These are phyloP conservation scores for Nannoperca australis DNA, from an alignment of 2,797 vertebrate species.

Conservation along the genomic window DNA sequence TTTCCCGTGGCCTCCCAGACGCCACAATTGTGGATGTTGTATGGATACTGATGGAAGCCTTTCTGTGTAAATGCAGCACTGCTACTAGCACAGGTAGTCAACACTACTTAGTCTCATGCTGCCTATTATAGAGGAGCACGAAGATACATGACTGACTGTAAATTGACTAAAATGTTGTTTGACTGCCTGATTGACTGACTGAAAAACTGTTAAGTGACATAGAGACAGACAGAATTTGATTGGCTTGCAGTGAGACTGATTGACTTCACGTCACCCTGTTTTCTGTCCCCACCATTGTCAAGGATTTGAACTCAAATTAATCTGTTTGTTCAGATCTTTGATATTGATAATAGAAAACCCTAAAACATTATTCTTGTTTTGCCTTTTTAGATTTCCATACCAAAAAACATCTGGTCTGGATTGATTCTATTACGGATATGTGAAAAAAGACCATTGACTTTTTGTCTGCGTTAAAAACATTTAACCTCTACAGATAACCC, in stretches of 20 bases:
- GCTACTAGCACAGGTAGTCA: slow-evolving; percentile 75
- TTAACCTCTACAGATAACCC: neutral
- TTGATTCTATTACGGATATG: neutral
- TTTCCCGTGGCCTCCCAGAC: slow-evolving; percentile 81
- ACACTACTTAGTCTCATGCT: slow-evolving; percentile 79
- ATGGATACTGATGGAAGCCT: slow-evolving; percentile 87
- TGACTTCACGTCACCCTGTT: slow-evolving; percentile 9
- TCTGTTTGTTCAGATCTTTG: neutral
- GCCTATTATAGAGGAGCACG: slow-evolving; percentile 68
- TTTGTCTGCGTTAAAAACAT: neutral
- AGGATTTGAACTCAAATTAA: slow-evolving; percentile 15
- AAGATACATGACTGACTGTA: slow-evolving; percentile 62
- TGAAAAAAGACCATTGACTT: neutral
- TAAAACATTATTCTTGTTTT: too few species aligned
- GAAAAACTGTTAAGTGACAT: slow-evolving; percentile 43
- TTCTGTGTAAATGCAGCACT: slow-evolving; percentile 75
- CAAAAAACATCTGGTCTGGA: neutral
- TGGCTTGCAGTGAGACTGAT: slow-evolving; percentile 16
- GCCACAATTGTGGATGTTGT: slow-evolving; percentile 83
- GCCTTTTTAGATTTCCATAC: neutral
- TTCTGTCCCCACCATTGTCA: neutral
- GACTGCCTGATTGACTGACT: slow-evolving; percentile 55
- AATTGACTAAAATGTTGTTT: slow-evolving; percentile 56
- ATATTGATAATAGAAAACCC: neutral
- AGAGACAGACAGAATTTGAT: slow-evolving; percentile 27